A percentile compares a stretch with the other conserved stretches of the same genome.
Conservation (phyloP, 1,140 invertebrate species). For the Coenobita brevimanus region DNA sequence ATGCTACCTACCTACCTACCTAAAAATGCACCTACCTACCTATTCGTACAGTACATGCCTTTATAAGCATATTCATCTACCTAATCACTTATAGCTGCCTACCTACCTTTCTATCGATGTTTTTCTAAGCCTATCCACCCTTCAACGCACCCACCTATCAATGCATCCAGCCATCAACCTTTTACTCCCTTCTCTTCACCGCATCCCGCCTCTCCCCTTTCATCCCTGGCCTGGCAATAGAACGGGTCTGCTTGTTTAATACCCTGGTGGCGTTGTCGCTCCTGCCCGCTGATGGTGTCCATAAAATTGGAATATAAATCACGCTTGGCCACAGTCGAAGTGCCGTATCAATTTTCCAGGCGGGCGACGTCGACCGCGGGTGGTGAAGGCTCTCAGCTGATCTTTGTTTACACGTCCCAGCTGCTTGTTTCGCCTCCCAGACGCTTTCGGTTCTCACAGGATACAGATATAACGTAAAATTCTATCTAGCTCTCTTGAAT, state of each 20-base stretch:
- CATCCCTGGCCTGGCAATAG: neutral
- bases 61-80: too few relatives aligned
- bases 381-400: neutral
- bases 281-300: slow-evolving; percentile 41
- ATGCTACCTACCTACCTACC: too few relatives aligned
- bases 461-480: too few relatives aligned
- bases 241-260: neutral
- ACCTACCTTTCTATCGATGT: too few relatives aligned
- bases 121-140: too few relatives aligned
- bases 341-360: slow-evolving; percentile 55
- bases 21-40: too few relatives aligned
- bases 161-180: neutral
- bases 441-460: too few relatives aligned
- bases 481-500: too few relatives aligned
- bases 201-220: neutral
- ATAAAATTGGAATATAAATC: slow-evolving; percentile 59
- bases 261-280: slow-evolving; percentile 35
- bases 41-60: too few relatives aligned
- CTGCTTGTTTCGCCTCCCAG: neutral
- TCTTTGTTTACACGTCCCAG: slow-evolving; percentile 1
- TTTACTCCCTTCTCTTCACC: neutral
- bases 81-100: too few relatives aligned
- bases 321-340: slow-evolving; percentile 40
- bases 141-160: neutral
- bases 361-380: slow-evolving; percentile 26